These are phyloP conservation scores for Ennomos quercinarius DNA, from an alignment of 2,888 invertebrate species.

Conservation along the genomic window DNA sequence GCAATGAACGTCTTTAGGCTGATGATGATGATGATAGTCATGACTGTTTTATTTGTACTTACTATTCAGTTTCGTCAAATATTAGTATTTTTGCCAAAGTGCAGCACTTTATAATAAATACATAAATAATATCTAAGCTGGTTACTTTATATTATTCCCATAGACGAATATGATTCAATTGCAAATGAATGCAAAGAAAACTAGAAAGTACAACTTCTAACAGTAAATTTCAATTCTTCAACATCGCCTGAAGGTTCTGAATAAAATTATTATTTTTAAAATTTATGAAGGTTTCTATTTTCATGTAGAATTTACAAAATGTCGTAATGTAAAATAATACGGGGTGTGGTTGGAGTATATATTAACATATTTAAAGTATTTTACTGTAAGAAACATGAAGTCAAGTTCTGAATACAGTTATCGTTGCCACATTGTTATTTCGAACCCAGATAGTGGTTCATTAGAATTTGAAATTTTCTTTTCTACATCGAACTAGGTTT, in stretches of 20 bases:
- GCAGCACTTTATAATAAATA: no score
- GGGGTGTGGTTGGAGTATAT: conserved; percentile 19
- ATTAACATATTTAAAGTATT: conserved; percentile 32
- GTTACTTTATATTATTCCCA: no score
- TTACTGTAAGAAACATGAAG: conserved; percentile 21
- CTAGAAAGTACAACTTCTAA: no score
- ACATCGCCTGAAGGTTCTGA: not conserved
- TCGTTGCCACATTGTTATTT: conserved; percentile 16
- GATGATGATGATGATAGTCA: no score
- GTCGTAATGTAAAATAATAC: conserved; percentile 28
- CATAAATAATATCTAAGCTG: no score
- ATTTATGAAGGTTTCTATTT: conserved; percentile 29
- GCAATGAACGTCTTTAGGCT: no score
- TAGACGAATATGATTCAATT: no score
- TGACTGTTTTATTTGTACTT: no score
- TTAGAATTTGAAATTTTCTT: conserved; percentile 13
- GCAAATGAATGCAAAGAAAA: no score
- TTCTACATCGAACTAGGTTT: not conserved
- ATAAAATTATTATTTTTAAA: conserved; percentile 18
- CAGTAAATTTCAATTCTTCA: conserved; percentile 4
- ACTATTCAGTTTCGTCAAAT: no score
- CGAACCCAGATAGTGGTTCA: conserved; percentile 2
- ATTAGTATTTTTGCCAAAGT: no score
- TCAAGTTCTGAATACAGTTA: conserved; percentile 26
- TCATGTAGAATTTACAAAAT: conserved; percentile 25